phyloP scores from a whole-genome alignment of 2,113 vertebrate species.

The Phoxinus phoxinus region DNA sequence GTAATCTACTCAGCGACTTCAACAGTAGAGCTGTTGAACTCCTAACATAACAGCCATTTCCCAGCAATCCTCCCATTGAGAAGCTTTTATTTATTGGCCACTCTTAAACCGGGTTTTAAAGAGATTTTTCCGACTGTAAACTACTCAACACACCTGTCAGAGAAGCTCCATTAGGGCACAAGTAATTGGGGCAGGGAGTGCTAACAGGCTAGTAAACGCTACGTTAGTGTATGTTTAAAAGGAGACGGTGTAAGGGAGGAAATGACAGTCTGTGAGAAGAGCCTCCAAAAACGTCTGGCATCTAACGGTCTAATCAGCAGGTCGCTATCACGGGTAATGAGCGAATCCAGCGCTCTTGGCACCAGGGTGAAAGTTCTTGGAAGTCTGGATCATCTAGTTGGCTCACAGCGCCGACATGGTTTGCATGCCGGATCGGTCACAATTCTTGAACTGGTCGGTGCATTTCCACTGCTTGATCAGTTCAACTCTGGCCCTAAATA shows the following conservation, averaged over 20 bases:
- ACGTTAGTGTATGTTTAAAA: conserved; percentile 61
- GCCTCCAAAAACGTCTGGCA: conserved; percentile 61
- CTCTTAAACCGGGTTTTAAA: conserved; percentile 36
- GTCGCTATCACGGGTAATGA: conserved; percentile 4
- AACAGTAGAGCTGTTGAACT: conserved; percentile 22
- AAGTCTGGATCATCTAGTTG: neutral
- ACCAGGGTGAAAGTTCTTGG: neutral
- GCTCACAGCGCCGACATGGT: neutral
- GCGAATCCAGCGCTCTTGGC: conserved; percentile 33
- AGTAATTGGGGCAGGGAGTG: conserved; percentile 41
- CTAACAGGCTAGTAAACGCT: conserved; percentile 65
- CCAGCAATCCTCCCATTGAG: conserved; percentile 41
- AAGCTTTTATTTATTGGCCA: conserved; percentile 15
- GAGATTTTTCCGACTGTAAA: conserved; percentile 42
- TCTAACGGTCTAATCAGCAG: conserved; percentile 63
- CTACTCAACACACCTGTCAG: conserved; percentile 44
- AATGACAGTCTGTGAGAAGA: conserved; percentile 60
- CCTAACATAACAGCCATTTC: conserved; percentile 25
- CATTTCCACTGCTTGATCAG: too few species aligned
- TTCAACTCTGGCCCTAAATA: too few species aligned
- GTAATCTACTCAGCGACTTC: conserved; percentile 12
- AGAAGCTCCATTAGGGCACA: conserved; percentile 39
- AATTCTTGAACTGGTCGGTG: too few species aligned
- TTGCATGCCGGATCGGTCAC: too few species aligned
- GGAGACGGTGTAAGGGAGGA: conserved; percentile 60